phyloP scores from a whole-genome alignment of 1,140 invertebrate species.

The Drosophila sucinea region DNA sequence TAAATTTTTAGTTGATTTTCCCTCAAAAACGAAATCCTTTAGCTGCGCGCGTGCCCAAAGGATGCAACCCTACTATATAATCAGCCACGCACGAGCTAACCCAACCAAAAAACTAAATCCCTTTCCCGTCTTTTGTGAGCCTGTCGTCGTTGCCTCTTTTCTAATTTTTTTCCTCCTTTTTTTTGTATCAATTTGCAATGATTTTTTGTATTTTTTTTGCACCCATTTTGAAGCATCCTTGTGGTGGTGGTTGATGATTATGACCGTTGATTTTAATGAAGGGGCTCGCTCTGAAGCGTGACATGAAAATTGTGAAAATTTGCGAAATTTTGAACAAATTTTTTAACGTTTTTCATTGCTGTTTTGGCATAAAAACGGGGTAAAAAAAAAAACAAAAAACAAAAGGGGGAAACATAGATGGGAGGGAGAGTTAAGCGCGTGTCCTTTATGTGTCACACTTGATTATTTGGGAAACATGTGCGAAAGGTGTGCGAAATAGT shows the following conservation, averaged over 20 bases:
- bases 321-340: constrained; percentile 32
- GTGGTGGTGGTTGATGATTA: constrained; percentile 61
- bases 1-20: constrained; percentile 38
- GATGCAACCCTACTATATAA: constrained; percentile 69
- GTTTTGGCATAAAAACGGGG: constrained; percentile 49
- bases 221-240: constrained; percentile 68
- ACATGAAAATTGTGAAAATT: constrained; percentile 49
- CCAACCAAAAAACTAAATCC: constrained; percentile 22
- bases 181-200: constrained; percentile 78
- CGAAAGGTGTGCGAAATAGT: constrained; percentile 47
- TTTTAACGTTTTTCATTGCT: constrained; percentile 38
- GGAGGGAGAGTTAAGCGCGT: constrained; percentile 37
- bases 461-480: constrained; percentile 44
- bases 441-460: constrained; percentile 75
- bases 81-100: constrained; percentile 56
- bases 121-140: constrained; percentile 50
- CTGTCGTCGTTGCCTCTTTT: constrained; percentile 67
- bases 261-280: constrained; percentile 59
- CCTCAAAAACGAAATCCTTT: constrained; percentile 60
- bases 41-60: constrained; percentile 60
- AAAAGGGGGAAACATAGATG: constrained; percentile 22
- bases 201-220: constrained; percentile 40
- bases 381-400: constrained; percentile 13
- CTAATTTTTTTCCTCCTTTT: constrained; percentile 29
- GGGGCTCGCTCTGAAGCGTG: constrained; percentile 61